phyloP scores from a whole-genome alignment of 2,113 vertebrate genomes.

The Eonycteris spelaea region DNA sequence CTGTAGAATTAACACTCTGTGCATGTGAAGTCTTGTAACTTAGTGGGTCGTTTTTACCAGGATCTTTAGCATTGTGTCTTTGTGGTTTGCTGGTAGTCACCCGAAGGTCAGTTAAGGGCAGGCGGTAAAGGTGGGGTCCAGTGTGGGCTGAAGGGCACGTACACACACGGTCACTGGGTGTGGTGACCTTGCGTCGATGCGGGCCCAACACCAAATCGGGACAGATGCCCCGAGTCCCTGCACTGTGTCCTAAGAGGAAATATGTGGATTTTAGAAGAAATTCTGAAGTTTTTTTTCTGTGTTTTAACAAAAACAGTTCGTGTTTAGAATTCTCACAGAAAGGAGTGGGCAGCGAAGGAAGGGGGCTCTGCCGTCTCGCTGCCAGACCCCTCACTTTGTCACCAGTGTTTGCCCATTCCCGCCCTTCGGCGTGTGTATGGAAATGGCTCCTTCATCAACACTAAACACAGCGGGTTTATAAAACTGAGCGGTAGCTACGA shows the following conservation, averaged over 20 bases:
- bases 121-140: not conserved
- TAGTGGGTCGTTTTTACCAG: not conserved
- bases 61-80: not conserved
- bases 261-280: not conserved
- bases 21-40: not conserved
- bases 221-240: accelerated
- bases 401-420: not conserved
- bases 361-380: accelerated
- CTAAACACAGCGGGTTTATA: not conserved
- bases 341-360: not conserved
- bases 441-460: not conserved
- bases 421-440: no score
- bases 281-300: not conserved
- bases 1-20: not conserved
- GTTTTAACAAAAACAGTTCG: not conserved
- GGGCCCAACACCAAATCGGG: accelerated
- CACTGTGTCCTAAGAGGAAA: not conserved
- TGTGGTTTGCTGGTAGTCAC: not conserved
- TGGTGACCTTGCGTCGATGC: accelerated
- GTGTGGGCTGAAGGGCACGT: not conserved
- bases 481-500: not conserved
- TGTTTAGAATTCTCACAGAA: not conserved
- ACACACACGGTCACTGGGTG: accelerated
- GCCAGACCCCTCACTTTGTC: no score
- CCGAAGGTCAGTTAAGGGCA: not conserved